A percentile compares a stretch with the other conserved stretches of the same genome.
phyloP scores from a whole-genome alignment of 1,140 invertebrate genomes.

The Archivesica marissinica region DNA sequence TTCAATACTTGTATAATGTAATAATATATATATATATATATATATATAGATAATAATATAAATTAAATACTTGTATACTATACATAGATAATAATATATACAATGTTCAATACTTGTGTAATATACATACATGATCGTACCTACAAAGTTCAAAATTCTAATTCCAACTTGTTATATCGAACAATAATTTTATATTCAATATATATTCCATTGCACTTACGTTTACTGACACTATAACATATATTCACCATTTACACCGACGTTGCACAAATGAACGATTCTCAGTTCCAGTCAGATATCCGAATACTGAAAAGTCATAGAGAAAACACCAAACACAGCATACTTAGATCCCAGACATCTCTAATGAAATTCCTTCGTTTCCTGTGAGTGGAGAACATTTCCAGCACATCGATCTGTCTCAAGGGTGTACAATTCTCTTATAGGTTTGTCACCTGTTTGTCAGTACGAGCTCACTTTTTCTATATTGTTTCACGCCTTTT shows the following conservation, averaged over 20 bases:
- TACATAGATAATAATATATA: background rate
- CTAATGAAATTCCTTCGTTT: constrained; percentile 14
- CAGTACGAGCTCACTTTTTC: background rate
- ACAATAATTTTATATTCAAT: background rate
- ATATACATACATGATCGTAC: background rate
- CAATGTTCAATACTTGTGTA: background rate
- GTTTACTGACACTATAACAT: background rate
- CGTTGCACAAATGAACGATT: background rate
- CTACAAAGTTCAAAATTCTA: background rate
- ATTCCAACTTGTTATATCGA: background rate
- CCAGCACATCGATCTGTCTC: constrained; percentile 8
- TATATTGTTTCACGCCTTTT: constrained; percentile 10
- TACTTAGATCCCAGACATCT: background rate
- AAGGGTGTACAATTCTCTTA: constrained; percentile 15
- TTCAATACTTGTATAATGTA: too few relatives aligned
- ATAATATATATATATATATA: too few relatives aligned
- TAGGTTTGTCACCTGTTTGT: background rate
- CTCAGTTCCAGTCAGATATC: background rate
- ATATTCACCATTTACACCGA: background rate
- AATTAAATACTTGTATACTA: too few relatives aligned
- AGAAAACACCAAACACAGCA: background rate
- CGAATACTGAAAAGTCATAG: background rate
- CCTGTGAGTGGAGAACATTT: background rate
- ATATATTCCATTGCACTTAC: background rate
- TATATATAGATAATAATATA: too few relatives aligned